These are phyloP conservation scores for Gnathonemus longibarbis DNA, from an alignment of 2,113 vertebrate genomes.

Conservation along the genomic window DNA sequence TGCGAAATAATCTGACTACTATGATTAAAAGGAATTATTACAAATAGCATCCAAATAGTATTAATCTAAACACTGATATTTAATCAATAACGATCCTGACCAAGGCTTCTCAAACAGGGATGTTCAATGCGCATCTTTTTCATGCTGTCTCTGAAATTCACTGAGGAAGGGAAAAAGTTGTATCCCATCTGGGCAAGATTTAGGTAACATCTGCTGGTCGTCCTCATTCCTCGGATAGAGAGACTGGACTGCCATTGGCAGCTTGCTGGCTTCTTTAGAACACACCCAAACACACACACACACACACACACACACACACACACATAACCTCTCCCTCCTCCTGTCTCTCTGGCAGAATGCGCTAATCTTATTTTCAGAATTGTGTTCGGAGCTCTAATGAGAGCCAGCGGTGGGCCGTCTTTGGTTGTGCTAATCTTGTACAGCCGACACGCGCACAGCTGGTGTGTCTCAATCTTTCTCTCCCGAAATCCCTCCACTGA, in stretches of 20 bases:
- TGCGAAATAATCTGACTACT: not conserved
- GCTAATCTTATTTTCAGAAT: not conserved
- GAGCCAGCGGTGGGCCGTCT: not conserved
- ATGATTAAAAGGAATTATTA: not conserved
- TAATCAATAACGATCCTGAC: not conserved
- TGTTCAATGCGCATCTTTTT: not conserved
- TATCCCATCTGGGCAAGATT: conserved; percentile 45
- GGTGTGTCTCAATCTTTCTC: not conserved
- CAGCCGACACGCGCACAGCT: no score
- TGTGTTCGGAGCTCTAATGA: not conserved
- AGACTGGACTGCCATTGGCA: not conserved
- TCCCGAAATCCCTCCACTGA: not conserved
- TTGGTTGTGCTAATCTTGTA: not conserved
- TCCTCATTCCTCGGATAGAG: conserved; percentile 14
- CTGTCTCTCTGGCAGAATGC: not conserved
- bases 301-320: not conserved
- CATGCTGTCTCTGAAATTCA: conserved; percentile 13
- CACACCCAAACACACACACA: not conserved
- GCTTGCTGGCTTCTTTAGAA: conserved; percentile 12
- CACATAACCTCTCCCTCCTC: not conserved
- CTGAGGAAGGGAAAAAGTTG: conserved; percentile 36
- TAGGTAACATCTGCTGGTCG: conserved; percentile 42
- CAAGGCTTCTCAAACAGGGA: not conserved
- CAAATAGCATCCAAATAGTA: not conserved
- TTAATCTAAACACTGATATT: not conserved